Percentiles rank a stretch among this genome's conserved stretches.
Conservation (phyloP, 2,888 invertebrate species). For the Hirtodrosophila trivittata region DNA sequence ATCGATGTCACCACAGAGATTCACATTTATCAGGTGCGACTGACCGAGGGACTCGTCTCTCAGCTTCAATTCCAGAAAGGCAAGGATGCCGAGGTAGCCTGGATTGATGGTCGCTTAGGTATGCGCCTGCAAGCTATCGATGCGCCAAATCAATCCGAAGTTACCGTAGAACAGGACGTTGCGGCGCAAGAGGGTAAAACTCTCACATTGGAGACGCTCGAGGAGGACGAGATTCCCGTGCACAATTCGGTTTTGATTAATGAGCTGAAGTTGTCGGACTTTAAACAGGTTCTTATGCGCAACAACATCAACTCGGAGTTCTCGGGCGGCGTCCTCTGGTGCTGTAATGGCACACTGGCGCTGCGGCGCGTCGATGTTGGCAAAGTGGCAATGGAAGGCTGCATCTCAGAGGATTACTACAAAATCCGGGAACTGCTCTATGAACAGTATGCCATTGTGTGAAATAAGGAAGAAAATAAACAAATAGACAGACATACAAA, state of each 20-base stretch:
- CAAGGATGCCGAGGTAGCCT: conserved; percentile 97
- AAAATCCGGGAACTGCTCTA: conserved; percentile 96
- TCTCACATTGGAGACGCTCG: conserved; percentile 88
- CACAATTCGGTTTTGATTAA: conserved; percentile 96
- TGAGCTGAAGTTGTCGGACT: conserved; percentile 95
- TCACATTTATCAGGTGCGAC: conserved; percentile 97
- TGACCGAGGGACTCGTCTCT: conserved; percentile 95
- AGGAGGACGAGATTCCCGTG: conserved; percentile 85
- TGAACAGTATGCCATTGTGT: conserved; percentile 98
- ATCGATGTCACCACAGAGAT: conserved; percentile 99
- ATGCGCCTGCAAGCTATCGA: conserved; percentile 87
- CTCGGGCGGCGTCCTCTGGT: conserved; percentile 95
- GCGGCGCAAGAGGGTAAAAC: conserved; percentile 85
- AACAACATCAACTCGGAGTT: conserved; percentile 93
- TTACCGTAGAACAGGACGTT: conserved; percentile 72
- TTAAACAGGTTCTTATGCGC: conserved; percentile 91
- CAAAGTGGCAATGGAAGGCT: conserved; percentile 96
- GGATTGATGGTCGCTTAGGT: conserved; percentile 93
- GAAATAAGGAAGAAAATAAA: conserved; percentile 66
- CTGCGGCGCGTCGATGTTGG: conserved; percentile 95
- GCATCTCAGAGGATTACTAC: conserved; percentile 97
- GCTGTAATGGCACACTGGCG: conserved; percentile 95
- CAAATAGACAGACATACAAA: background rate
- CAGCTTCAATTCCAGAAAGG: conserved; percentile 93
- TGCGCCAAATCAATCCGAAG: conserved; percentile 75